phyloP scores from a whole-genome alignment of 2,797 vertebrate genomes.

The Rhinatrema bivittatum region DNA sequence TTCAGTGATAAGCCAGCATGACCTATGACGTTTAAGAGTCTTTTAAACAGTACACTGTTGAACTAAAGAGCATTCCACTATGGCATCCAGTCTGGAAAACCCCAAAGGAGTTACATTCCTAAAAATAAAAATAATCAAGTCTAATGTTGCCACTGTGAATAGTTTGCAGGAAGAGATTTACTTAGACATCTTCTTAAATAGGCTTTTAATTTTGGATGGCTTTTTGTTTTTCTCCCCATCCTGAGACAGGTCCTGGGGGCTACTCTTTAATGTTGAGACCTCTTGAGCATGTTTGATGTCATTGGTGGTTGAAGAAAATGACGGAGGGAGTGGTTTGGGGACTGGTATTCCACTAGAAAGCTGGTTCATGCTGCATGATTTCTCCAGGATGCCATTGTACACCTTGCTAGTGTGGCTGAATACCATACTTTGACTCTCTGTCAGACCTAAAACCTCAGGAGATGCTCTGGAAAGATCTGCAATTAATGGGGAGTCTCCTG shows the following conservation, averaged over 20 bases:
- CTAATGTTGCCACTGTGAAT: slow-evolving; percentile 22
- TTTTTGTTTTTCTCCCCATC: slow-evolving; percentile 89
- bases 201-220: slow-evolving; percentile 89
- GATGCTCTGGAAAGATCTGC: slow-evolving; percentile 71
- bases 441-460: slow-evolving; percentile 77
- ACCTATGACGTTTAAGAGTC: slow-evolving; percentile 54
- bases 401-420: slow-evolving; percentile 75
- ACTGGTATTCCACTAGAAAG: slow-evolving; percentile 67
- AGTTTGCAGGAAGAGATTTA: slow-evolving; percentile 40
- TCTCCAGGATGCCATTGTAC: slow-evolving; percentile 94
- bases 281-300: slow-evolving; percentile 72
- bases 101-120: slow-evolving; percentile 79
- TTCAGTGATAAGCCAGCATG: slow-evolving; percentile 49
- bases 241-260: slow-evolving; percentile 83
- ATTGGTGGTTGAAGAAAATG: slow-evolving; percentile 72
- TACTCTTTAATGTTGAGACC: slow-evolving; percentile 70
- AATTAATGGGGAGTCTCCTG: slow-evolving; percentile 58
- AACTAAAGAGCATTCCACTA: slow-evolving; percentile 62
- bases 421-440: slow-evolving; percentile 80
- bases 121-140: slow-evolving; percentile 43
- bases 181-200: slow-evolving; percentile 91
- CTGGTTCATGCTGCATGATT: slow-evolving; percentile 92
- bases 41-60: slow-evolving; percentile 61
- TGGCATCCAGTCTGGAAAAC: slow-evolving; percentile 56
- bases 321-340: slow-evolving; percentile 73